phyloP scores from a whole-genome alignment of 2,888 invertebrate species.

The Andrena chrysosceles region DNA sequence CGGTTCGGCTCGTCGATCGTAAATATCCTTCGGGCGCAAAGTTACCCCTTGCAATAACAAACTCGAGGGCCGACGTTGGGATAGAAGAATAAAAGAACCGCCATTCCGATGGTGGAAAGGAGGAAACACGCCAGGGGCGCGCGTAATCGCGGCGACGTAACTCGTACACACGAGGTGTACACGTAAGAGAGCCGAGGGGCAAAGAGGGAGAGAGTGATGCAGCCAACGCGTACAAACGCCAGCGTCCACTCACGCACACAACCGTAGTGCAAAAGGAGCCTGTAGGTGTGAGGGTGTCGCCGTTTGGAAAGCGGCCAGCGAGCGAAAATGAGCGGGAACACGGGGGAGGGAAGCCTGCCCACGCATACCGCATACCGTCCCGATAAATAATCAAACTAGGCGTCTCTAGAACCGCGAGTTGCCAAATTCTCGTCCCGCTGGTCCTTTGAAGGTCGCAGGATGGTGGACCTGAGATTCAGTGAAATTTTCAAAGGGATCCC shows the following conservation, averaged over 20 bases:
- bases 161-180: constrained; percentile 27
- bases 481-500: not conserved
- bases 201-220: constrained; percentile 34
- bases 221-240: constrained; percentile 43
- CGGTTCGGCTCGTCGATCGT: not conserved
- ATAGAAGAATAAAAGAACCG: constrained; percentile 19
- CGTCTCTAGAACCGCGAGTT: constrained; percentile 56
- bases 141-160: constrained; percentile 69
- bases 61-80: constrained; percentile 4
- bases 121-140: constrained; percentile 26
- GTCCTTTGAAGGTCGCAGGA: constrained; percentile 64
- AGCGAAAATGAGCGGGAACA: constrained; percentile 62
- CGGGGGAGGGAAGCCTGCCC: constrained; percentile 70
- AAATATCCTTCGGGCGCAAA: not conserved
- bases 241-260: constrained; percentile 67
- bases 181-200: constrained; percentile 41
- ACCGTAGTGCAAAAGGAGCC: constrained; percentile 68
- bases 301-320: constrained; percentile 81
- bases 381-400: constrained; percentile 83
- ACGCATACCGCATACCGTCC: constrained; percentile 83
- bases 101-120: not conserved
- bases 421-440: constrained; percentile 66
- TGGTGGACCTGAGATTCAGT: not conserved
- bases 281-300: constrained; percentile 82
- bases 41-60: constrained; percentile 27